Conservation (phyloP, 1,140 invertebrate genomes). For the Nylanderia fulva region DNA sequence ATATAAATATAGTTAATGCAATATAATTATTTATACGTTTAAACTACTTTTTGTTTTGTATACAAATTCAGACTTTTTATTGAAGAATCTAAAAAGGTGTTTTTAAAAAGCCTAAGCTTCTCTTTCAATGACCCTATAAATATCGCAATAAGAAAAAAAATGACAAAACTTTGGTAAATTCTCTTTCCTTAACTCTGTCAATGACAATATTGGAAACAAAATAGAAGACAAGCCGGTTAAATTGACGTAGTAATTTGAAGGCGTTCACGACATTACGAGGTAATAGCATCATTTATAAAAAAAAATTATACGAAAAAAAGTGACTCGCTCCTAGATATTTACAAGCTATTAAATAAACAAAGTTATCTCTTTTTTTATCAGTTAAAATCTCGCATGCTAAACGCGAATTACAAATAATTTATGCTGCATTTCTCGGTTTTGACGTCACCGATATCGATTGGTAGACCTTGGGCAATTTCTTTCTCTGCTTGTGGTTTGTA, state of each 20-base stretch:
- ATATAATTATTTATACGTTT: too few species aligned
- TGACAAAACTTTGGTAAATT: slow-evolving; percentile 13
- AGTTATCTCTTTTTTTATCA: slow-evolving; percentile 22
- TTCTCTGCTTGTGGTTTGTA: slow-evolving; percentile 18
- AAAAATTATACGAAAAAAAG: background rate
- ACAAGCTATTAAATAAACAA: background rate
- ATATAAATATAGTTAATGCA: too few species aligned
- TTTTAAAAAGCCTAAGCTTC: background rate
- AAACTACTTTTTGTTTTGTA: too few species aligned
- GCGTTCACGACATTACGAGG: background rate
- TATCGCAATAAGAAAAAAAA: slow-evolving; percentile 3
- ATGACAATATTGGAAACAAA: background rate
- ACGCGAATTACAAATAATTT: slow-evolving; percentile 38
- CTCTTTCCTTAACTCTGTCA: too few species aligned
- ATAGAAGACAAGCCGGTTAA: background rate
- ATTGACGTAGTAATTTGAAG: slow-evolving; percentile 37
- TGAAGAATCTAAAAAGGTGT: background rate
- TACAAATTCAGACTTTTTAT: background rate
- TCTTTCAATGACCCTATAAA: background rate
- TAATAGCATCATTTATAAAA: background rate
- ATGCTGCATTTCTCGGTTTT: slow-evolving; percentile 54
- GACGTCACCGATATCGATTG: slow-evolving; percentile 59
- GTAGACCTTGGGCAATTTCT: slow-evolving; percentile 55
- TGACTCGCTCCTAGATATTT: background rate
- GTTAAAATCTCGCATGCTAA: slow-evolving; percentile 41